Percentiles rank a stretch among this genome's conserved stretches.
Conservation (phyloP, 2,113 vertebrate species). For the Centrocercus urophasianus region DNA sequence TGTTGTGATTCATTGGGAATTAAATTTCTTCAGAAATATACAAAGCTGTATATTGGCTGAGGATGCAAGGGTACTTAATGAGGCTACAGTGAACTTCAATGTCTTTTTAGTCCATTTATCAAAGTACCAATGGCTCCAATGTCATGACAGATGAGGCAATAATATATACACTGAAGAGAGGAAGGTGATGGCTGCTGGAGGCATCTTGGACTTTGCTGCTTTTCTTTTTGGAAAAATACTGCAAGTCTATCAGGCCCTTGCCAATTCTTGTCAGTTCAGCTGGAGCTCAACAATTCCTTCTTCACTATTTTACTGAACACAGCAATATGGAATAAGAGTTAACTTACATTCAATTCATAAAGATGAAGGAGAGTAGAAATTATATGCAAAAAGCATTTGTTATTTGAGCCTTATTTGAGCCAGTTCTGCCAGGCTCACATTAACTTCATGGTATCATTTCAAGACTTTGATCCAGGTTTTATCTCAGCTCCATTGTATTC, state of each 20-base stretch:
- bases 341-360: not conserved
- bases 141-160: not conserved
- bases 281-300: conserved; percentile 4
- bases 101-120: not conserved
- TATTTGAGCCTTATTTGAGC: conserved; percentile 15
- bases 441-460: conserved; percentile 26
- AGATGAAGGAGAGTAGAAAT: conserved; percentile 37
- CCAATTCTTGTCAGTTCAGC: not conserved
- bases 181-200: not conserved
- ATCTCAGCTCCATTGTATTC: not conserved
- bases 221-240: not conserved
- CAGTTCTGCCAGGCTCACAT: conserved; percentile 13
- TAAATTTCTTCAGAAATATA: not conserved
- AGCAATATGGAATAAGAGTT: conserved; percentile 15
- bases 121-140: not conserved
- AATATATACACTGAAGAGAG: not conserved
- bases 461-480: conserved; percentile 54
- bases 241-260: not conserved
- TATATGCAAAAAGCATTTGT: conserved; percentile 11
- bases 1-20: not conserved
- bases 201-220: not conserved
- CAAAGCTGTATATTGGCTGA: not conserved
- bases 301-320: conserved; percentile 28
- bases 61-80: not conserved
- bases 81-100: not conserved